Conservation (phyloP, 1,140 invertebrate species). For the Bombus huntii region DNA sequence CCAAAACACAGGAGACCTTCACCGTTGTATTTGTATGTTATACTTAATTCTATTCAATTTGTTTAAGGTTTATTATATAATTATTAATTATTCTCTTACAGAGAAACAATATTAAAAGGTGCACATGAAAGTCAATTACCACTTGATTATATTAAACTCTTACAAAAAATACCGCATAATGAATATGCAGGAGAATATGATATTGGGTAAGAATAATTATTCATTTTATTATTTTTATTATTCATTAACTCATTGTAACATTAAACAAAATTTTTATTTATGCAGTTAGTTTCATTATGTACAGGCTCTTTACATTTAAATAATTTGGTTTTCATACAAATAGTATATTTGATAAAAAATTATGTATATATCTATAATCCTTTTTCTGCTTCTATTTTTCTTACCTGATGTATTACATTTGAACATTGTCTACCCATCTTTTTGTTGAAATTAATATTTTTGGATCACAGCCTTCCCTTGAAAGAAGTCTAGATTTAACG, state of each 20-base stretch:
- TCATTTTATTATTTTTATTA: background rate
- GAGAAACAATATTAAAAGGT: conserved; percentile 84
- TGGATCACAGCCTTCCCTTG: conserved; percentile 64
- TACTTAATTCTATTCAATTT: conserved; percentile 18
- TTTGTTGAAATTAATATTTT: conserved; percentile 64
- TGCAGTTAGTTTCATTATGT: background rate
- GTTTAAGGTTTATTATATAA: background rate
- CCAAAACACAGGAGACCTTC: conserved; percentile 86
- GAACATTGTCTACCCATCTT: conserved; percentile 40
- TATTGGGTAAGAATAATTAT: conserved; percentile 63
- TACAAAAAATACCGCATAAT: conserved; percentile 87
- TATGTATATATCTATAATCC: too few species aligned
- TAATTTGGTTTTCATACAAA: background rate
- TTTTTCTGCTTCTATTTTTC: background rate
- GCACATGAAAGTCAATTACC: conserved; percentile 88
- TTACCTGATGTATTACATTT: conserved; percentile 26
- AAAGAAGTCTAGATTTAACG: conserved; percentile 59
- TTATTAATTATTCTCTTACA: conserved; percentile 46
- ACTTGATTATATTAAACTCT: conserved; percentile 85
- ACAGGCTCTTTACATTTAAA: background rate
- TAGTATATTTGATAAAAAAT: background rate
- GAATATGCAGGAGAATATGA: conserved; percentile 83
- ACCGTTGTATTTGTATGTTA: conserved; percentile 85
- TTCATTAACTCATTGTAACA: background rate
- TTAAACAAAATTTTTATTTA: background rate